phyloP scores from a whole-genome alignment of 1,140 invertebrate species.

The Magallana ariakensis region DNA sequence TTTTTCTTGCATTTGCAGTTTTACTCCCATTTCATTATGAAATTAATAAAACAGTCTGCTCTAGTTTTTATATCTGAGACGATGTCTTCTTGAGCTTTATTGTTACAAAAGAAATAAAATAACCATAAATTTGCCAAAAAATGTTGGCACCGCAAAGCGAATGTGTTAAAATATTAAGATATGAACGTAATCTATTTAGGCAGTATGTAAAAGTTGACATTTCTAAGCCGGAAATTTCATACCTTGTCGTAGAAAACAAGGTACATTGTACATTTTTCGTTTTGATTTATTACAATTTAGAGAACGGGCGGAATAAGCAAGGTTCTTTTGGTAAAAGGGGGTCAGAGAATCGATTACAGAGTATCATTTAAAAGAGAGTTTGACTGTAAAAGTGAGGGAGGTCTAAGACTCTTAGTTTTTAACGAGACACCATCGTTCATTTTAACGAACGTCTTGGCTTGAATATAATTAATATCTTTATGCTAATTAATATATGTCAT shows the following conservation, averaged over 20 bases:
- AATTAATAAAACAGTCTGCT: too few species aligned
- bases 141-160: neutral
- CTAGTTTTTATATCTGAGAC: too few species aligned
- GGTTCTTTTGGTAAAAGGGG: too few species aligned
- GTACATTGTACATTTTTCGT: neutral
- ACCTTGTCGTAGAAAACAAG: neutral
- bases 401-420: neutral
- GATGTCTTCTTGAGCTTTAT: too few species aligned
- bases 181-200: neutral
- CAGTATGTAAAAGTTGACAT: slow-evolving; percentile 25
- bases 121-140: neutral
- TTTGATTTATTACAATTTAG: neutral
- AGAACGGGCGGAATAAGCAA: too few species aligned
- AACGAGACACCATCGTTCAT: neutral
- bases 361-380: neutral
- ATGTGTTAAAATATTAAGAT: neutral
- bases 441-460: neutral
- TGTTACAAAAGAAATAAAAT: too few species aligned
- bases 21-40: too few species aligned
- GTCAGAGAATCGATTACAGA: neutral
- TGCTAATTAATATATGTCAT: slow-evolving; percentile 20
- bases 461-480: slow-evolving; percentile 32
- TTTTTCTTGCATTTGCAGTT: too few species aligned
- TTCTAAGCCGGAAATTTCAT: slow-evolving; percentile 21
- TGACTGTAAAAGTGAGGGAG: neutral